A percentile compares a stretch with the other conserved stretches of the same genome.
Evolutionary conservation across 2,797 vertebrate species (phyloP).

Genomic region (Sebastolobus alascanus): DNA sequence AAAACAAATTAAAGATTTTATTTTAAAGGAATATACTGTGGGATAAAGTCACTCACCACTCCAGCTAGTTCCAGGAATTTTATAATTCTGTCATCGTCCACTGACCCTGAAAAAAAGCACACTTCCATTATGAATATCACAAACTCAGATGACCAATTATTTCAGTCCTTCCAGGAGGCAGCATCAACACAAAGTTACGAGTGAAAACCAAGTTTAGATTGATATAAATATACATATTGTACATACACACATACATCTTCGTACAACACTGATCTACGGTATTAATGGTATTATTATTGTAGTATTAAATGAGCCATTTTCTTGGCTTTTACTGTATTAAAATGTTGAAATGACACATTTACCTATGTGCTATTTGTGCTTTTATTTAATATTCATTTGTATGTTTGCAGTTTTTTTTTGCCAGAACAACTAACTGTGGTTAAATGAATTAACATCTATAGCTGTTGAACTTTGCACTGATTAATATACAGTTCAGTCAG

Average conservation of each 20-base stretch:
- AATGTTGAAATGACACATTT: neutral
- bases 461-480: neutral
- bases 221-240: neutral
- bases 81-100: constrained; percentile 93
- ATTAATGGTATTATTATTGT: neutral
- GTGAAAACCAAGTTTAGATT: neutral
- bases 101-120: constrained; percentile 81
- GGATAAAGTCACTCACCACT: constrained; percentile 87
- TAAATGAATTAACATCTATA: neutral
- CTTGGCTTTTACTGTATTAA: neutral
- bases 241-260: neutral
- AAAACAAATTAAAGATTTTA: neutral
- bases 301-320: neutral
- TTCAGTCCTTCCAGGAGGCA: neutral
- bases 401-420: neutral
- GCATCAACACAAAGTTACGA: neutral
- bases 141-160: neutral
- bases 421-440: neutral
- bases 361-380: neutral
- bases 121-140: neutral
- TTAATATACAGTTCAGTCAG: neutral
- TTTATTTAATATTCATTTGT: neutral
- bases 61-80: constrained; percentile 92
- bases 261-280: neutral
- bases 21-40: neutral